phyloP scores from a whole-genome alignment of 1,140 invertebrate genomes.

The Drosophila auraria region DNA sequence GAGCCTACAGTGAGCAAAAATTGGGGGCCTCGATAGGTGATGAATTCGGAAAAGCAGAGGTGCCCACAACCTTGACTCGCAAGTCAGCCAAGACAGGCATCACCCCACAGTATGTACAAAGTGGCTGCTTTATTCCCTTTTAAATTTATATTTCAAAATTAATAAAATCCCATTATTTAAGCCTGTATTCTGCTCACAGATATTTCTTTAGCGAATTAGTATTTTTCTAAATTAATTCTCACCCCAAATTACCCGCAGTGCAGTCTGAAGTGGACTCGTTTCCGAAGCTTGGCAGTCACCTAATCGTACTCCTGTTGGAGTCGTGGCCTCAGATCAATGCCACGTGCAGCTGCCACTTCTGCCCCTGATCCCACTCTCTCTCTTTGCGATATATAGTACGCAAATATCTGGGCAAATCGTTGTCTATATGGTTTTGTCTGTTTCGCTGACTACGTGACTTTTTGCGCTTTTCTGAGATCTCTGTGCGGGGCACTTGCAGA shows the following conservation, averaged over 20 bases:
- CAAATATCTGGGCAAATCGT: constrained; percentile 53
- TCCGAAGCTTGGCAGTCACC: constrained; percentile 22
- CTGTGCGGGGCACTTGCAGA: constrained; percentile 49
- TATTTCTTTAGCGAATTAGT: too few species aligned
- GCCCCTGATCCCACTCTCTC: background rate
- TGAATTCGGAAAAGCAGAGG: too few species aligned
- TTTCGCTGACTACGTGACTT: constrained; percentile 79
- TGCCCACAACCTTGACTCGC: too few species aligned
- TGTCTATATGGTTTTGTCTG: constrained; percentile 64
- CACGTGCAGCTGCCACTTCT: constrained; percentile 27
- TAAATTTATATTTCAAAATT: too few species aligned
- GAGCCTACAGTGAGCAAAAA: constrained; percentile 14
- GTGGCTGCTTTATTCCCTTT: too few species aligned
- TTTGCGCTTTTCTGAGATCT: constrained; percentile 59
- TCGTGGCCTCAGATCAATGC: constrained; percentile 35
- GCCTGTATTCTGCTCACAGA: background rate
- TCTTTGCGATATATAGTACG: constrained; percentile 29
- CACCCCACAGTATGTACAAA: too few species aligned
- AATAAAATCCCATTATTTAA: too few species aligned
- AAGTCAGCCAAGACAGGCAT: too few species aligned
- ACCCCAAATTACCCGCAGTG: background rate
- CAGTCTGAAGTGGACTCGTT: constrained; percentile 3
- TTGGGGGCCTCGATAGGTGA: too few species aligned
- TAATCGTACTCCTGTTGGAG: constrained; percentile 11
- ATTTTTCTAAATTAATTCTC: background rate